Base-by-base conservation (phyloP, 1,140 invertebrate genomes). In the Drosophila trapezifrons region DNA sequence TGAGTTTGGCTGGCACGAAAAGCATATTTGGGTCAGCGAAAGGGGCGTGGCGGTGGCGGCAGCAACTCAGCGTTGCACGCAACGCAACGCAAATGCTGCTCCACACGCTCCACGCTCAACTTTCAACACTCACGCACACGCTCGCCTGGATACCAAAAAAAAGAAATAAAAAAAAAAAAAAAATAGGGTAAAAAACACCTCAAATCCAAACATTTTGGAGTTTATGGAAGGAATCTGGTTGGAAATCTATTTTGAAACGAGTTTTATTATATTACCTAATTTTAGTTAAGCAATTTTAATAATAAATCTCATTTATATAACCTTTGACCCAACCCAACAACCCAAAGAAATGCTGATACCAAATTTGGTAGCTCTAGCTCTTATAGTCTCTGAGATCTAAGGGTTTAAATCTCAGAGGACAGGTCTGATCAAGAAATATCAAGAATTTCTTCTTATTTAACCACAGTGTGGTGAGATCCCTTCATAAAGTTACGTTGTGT, bases 21-120 rank as follows among this genome's bases (percentile, higher is more conserved):
- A 70, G 32, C 49, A 51, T 71, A 86, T 81, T 75, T 85, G 70
- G 82, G 82, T 85, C 81, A 85, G 55, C 47, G 74, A 77, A 62
- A 75, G 78, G 73, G 82, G 82, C 78, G 82, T 85, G 81, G 77
- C 79, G 69, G 32, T 45, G 12, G 45, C 70, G 40, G 45, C 69
- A 45, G 32, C 25, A 54, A 56, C 62, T 38, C 42, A 71, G 55
- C 57, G 72, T 66, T 76, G 72, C 78, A 78, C 58, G 58, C 58
- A 79, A 71, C 60, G 66, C 51, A 52, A 54, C 54, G 63, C 22
- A 32, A 27, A 32, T 32, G 29, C 29, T 32, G 29, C 29, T 32
- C 29, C 29, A 32, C 29, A 32, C 29, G 29, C 29, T 32, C 18
- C 51, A 54, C 49, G 55, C 51, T 70, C 66, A 49, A 66, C 40